Percentiles rank a stretch among this genome's conserved stretches.
Conservation (phyloP, 2,113 vertebrate genomes). For the Saccopteryx leptura region DNA sequence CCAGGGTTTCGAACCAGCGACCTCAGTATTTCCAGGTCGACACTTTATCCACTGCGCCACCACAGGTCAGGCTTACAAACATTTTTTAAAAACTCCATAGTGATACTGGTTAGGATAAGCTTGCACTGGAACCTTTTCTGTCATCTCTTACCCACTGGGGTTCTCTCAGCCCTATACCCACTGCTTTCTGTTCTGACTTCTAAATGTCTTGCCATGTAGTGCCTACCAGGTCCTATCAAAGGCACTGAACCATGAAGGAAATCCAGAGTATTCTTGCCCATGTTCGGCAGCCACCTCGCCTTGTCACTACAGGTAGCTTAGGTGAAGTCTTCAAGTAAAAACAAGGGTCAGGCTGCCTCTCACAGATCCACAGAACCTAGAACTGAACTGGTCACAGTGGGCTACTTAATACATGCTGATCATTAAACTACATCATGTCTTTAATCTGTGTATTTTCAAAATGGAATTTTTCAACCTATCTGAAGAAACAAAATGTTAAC, state of each 20-base stretch:
- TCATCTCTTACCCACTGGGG: neutral
- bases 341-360: neutral
- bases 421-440: neutral
- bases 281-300: neutral
- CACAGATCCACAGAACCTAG: neutral
- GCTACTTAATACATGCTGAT: neutral
- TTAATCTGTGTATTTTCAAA: slow-evolving; percentile 17
- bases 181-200: neutral
- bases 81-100: neutral
- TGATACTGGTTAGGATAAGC: neutral
- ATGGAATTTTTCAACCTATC: neutral
- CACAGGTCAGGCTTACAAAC: neutral
- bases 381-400: neutral
- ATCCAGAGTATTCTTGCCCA: neutral
- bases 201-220: neutral
- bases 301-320: neutral
- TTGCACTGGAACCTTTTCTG: neutral
- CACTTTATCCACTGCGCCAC: neutral
- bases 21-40: neutral
- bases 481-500: neutral
- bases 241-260: neutral
- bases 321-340: neutral
- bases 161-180: neutral
- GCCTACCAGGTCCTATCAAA: neutral
- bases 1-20: too few relatives aligned